Evolutionary conservation across 2,113 vertebrate species (phyloP), one percentile per base, ranked within the genome.

Genomic region (Nothobranchius furzeri): DNA sequence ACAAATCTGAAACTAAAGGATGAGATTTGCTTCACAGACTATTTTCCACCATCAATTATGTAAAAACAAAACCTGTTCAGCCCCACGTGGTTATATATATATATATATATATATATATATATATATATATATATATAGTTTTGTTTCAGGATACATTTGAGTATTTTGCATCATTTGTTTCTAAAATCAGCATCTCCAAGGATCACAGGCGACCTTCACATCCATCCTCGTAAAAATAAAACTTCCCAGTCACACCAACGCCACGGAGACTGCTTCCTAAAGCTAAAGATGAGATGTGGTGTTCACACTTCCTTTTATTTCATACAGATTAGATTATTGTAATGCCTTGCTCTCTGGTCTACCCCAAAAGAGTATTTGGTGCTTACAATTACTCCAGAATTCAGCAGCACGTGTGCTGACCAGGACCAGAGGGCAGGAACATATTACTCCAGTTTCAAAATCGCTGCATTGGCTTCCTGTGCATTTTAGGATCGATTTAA

Each of bases 181-280:
- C 58, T 24, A 70, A 64, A 84, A 84, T 86, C 79, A 70, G 11
- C 57, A 40, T 52, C 58, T 73, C 60, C 15, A 52, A 71, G 11
- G 10, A 77, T 75, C n/a, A 0, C 35, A 56, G 52, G 49, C 49
- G 40, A 71, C 57, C 24, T 66, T 43, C 8, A 54, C 37, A 24
- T 17, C 6, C 54, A 49, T 24, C 8, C 7, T 4, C 6, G 0
- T 68, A 49, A 50, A 66, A 48, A 72, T 11, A 56, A 51, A n/a
- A 36, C 43, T 12, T 1, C 60, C 3, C 10, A 12, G 14, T 4
- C 2, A 63, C 30, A 30, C 30, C 30, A 30, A 30, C 30, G 1
- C 30, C 30, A 2, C 30, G 30, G 30, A 2, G 30, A 30, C 30
- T 4, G 30, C 30, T 30, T 30, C 30, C 30, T 30, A 50, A 35